Conservation (phyloP, 2,888 invertebrate species). For the Pemphredon lugubris region DNA sequence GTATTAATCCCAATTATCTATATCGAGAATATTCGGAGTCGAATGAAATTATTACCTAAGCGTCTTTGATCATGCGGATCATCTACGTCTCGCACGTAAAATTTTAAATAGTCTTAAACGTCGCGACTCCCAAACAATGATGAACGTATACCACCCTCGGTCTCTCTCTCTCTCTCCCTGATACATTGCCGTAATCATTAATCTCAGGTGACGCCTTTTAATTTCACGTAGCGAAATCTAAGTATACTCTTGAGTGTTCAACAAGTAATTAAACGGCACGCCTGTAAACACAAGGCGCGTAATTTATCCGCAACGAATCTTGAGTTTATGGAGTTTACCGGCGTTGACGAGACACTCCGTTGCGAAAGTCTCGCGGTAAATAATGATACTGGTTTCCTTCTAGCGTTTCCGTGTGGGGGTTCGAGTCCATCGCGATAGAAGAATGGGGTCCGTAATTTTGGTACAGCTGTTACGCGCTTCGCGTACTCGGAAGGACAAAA, state of each 20-base stretch:
- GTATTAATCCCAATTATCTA: too few species aligned
- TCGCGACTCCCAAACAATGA: too few species aligned
- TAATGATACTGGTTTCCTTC: slow-evolving; percentile 27
- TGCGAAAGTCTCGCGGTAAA: slow-evolving; percentile 30
- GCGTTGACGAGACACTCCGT: slow-evolving; percentile 5
- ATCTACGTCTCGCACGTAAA: too few species aligned
- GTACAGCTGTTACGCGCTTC: slow-evolving; percentile 5
- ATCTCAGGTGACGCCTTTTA: too few species aligned
- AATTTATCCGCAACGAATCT: slow-evolving; percentile 13
- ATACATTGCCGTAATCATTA: too few species aligned
- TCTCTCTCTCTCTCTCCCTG: too few species aligned
- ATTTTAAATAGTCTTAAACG: too few species aligned
- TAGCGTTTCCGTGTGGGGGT: background rate
- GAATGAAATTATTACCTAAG: too few species aligned
- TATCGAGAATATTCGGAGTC: too few species aligned
- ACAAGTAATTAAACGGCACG: slow-evolving; percentile 38
- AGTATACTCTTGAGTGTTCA: too few species aligned
- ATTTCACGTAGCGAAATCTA: background rate
- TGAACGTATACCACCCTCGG: too few species aligned
- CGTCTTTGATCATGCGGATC: too few species aligned
- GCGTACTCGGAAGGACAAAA: background rate
- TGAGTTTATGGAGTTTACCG: slow-evolving; percentile 23
- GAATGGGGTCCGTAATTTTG: slow-evolving; percentile 13
- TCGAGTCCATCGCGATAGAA: slow-evolving; percentile 15
- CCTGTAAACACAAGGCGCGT: slow-evolving; percentile 18